Base-by-base conservation (phyloP, 2,888 invertebrate genomes). In the Sicus ferrugineus region DNA sequence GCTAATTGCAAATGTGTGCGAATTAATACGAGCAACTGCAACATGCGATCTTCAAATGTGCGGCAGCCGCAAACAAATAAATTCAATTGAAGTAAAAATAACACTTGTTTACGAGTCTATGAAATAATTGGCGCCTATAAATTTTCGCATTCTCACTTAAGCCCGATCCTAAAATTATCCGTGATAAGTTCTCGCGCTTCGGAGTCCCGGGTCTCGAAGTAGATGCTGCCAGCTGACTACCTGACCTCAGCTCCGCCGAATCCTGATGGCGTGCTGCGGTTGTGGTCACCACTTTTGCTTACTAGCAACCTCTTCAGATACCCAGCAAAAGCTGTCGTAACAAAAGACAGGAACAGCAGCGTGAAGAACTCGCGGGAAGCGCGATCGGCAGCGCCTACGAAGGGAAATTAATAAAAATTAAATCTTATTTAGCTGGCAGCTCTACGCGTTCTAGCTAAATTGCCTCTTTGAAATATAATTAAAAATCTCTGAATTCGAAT, bases 121-220 rank as follows among this genome's bases (percentile, higher is more conserved):
- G n/a, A n/a, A n/a, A n/a, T n/a, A n/a, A n/a, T n/a, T n/a, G n/a
- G n/a, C n/a, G n/a, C n/a, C n/a, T n/a, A n/a, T n/a, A n/a, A n/a
- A n/a, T n/a, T n/a, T n/a, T n/a, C n/a, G n/a, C n/a, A n/a, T n/a
- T 23, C 30, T 26, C 42, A 26, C 26, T 26, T 26, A 42, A 61
- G 23, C 26, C 48, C n/a, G n/a, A 6, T 63, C 48, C 30, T 63
- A 63, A 14, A 30, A 48, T 6, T 28, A 48, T 16, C 26, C 16
- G 26, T 61, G 61, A 42, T 59, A 59, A 46, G 59, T 59, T 23
- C 50, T 50, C 11, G n/a, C 9, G 42, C 42, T 42, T 9, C n/a
- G 16, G 9, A 3, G 14, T 42, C n/a, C 42, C n/a, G 11, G 42
- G 16, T 28, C 6, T 23, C 16, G 23, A 54, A 26, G 2, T 14